Base-by-base conservation (phyloP, 1,140 invertebrate species). In the Monochamus saltuarius region DNA sequence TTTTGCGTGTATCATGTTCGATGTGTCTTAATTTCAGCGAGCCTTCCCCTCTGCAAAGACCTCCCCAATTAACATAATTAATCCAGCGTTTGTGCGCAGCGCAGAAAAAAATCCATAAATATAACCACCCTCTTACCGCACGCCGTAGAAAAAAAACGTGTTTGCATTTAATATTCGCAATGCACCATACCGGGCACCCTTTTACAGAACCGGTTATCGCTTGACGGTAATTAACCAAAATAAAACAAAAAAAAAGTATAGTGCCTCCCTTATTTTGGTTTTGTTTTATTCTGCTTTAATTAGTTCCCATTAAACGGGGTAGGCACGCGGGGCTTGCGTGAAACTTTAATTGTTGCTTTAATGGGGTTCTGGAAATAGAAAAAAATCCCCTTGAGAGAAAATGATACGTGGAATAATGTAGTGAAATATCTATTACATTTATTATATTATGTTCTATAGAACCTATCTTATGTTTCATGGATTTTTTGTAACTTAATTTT, bases 31-130 rank as follows among this genome's bases (percentile, higher is more conserved):
- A 56, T 56, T 53, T 53, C 38, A 56, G 45, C 22, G 22, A 29
- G 22, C 22, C 22, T 29, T 29, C 22, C 53, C 53, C 53, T 45
- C 42, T n/a, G 34, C 34, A 14, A 13, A 13, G 11, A 45, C 53
- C 53, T 45, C 42, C 42, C 53, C 53, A 56, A 56, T 56, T 56
- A 56, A 42, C 53, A 56, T 56, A 56, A 56, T 56, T 56, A 56
- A 56, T 56, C 53, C 53, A 56, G 53, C 53, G 34, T 46, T 29
- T 29, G 22, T 29, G 22, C 22, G 22, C 22, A 22, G 39, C 40
- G 53, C 53, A 56, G 45, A 56, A 56, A 53, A 29, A 56, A 56
- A 56, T 16, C 40, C 45, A 45, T 56, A 46, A 56, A 42, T 56
- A 56, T 45, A 56, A 56, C 53, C 53, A 56, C 53, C 53, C 53